These are phyloP conservation scores for Struthio camelus DNA, from an alignment of 2,113 vertebrate species.

Conservation along the genomic window DNA sequence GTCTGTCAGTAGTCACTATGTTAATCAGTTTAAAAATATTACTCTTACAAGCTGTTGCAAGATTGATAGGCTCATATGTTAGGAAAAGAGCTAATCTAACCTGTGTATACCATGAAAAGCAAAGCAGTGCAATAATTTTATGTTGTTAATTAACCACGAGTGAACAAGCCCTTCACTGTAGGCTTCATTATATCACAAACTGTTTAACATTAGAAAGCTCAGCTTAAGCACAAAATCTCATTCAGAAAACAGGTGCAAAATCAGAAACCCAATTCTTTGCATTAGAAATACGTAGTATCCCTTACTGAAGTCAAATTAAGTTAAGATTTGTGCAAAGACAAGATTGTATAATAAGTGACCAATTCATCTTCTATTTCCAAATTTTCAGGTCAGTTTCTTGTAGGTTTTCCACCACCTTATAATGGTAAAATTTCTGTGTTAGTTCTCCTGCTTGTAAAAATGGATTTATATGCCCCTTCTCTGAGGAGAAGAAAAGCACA, in stretches of 20 bases:
- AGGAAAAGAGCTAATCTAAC: background rate
- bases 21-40: conserved; percentile 51
- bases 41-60: background rate
- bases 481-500: too few species aligned
- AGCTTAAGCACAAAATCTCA: background rate
- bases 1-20: conserved; percentile 3
- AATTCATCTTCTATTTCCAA: background rate
- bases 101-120: background rate
- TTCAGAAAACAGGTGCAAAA: background rate
- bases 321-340: fast-evolving
- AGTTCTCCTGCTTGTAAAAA: too few species aligned
- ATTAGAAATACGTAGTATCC: background rate
- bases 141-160: background rate
- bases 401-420: too few species aligned
- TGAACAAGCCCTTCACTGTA: background rate
- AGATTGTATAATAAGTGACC: background rate
- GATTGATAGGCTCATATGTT: background rate
- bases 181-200: background rate
- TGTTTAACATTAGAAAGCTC: background rate
- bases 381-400: background rate
- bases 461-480: too few species aligned
- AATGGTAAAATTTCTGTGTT: too few species aligned
- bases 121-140: background rate
- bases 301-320: background rate
- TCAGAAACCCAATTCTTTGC: background rate